Conservation (phyloP, 2,113 vertebrate species). For the Leptobrachium ailaonicum region DNA sequence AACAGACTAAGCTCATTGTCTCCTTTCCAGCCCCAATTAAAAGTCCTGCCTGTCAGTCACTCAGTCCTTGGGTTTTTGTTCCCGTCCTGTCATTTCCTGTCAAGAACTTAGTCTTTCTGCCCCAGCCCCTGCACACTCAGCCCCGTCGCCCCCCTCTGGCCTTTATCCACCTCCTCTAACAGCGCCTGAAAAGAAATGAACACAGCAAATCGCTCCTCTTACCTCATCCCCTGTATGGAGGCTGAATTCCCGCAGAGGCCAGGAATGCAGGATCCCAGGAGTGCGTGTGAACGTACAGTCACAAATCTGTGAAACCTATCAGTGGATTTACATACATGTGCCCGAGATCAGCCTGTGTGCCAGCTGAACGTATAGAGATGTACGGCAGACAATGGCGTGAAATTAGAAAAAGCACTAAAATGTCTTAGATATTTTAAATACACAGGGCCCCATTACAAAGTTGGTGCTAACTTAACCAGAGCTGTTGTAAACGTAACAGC, state of each 20-base stretch:
- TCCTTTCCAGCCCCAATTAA: constrained; percentile 35
- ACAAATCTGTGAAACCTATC: no score
- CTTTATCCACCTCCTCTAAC: not conserved
- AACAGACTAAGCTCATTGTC: constrained; percentile 39
- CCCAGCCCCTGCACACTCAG: not conserved
- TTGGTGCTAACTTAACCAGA: no score
- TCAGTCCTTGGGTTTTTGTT: constrained; percentile 30
- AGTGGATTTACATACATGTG: no score
- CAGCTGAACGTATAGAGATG: no score
- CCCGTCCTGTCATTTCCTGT: constrained; percentile 46
- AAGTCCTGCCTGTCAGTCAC: constrained; percentile 33
- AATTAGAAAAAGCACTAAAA: no score
- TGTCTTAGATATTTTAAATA: no score
- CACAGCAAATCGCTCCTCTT: constrained; percentile 20
- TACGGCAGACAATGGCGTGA: no score
- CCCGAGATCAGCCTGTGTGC: no score
- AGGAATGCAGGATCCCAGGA: constrained; percentile 4
- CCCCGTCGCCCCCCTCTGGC: not conserved
- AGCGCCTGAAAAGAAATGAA: constrained; percentile 22
- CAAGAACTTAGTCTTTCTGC: constrained; percentile 33
- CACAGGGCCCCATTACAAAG: no score
- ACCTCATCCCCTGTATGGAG: constrained; percentile 32
- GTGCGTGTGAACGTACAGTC: not conserved
- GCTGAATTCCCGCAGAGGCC: constrained; percentile 10
- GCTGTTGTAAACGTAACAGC: no score